Evolutionary conservation across 2,797 vertebrate species (phyloP), one percentile per base, ranked within the genome.

Genomic region (Antennarius maculatus): DNA sequence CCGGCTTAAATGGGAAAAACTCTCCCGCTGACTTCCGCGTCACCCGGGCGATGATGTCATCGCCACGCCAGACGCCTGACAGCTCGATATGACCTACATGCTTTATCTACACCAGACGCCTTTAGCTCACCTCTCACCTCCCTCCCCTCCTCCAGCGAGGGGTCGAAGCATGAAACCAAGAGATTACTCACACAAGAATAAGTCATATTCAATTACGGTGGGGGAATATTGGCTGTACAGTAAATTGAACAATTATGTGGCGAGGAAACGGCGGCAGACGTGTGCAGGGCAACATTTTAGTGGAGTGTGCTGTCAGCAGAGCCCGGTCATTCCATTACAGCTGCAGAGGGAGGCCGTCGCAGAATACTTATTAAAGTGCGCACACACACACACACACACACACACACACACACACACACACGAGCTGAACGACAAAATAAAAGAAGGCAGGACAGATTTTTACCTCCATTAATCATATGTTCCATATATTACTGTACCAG

Each of bases 181-280:
- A 84, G 77, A 90, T 90, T 83, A 90, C 82, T 92, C 85, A 90
- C 85, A 87, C 81, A 81, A 80, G 79, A 90, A 87, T 85, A 89
- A 89, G 89, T 91, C 90, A 89, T 90, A 87, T 88, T 91, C 84
- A 89, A 89, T 90, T 89, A 91, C 81, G 59, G 78, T 54, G 50
- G 52, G 12, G 67, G 74, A 82, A 87, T 90, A 89, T 89, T 88
- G 85, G 84, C 85, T 78, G 71, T 83, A 89, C 84, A 86, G 86
- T 90, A 87, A 90, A 91, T 89, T 83, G 81, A 87, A 89, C 86
- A 88, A 89, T 89, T 88, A 89, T 87, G 84, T 83, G 71, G 65
- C 68, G 78, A 59, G 48, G 83, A 76, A 82, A 70, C 77, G 62
- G 73, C 76, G 77, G 82, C 82, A 91, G 85, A 89, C 86, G 82